These are phyloP conservation scores for Drosophila antonietae DNA, from an alignment of 2,888 invertebrate genomes.

Conservation along the genomic window DNA sequence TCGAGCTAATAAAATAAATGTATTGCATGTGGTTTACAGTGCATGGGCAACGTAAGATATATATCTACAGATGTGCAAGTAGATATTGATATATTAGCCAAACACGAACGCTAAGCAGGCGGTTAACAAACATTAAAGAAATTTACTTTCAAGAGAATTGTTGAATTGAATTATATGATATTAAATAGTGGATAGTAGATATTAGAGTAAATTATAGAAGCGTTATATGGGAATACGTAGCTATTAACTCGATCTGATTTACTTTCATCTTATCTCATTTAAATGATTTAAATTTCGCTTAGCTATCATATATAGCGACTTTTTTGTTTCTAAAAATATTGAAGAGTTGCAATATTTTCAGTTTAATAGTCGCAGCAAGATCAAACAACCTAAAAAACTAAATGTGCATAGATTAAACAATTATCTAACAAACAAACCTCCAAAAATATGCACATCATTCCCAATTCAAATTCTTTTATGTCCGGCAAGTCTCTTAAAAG, in stretches of 20 bases:
- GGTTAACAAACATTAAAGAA: slow-evolving; percentile 17
- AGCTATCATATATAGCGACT: not conserved
- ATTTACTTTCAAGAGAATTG: slow-evolving; percentile 1
- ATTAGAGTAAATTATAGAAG: not conserved
- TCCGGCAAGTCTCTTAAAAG: not conserved
- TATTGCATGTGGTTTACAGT: slow-evolving; percentile 42
- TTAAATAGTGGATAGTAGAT: not conserved
- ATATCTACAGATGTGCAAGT: slow-evolving; percentile 7
- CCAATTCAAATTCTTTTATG: not conserved
- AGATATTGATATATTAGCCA: slow-evolving; percentile 6
- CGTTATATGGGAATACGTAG: not conserved
- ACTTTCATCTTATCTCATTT: not conserved
- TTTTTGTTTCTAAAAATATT: not conserved
- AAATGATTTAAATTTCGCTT: not conserved
- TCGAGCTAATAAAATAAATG: slow-evolving; percentile 45
- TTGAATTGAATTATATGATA: slow-evolving; percentile 4
- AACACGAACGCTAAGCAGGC: slow-evolving; percentile 7
- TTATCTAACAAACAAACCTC: not conserved
- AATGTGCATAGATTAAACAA: not conserved
- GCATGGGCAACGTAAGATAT: slow-evolving; percentile 17
- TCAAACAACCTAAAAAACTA: not conserved
- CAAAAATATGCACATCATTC: not conserved
- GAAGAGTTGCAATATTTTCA: not conserved
- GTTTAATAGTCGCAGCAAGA: not conserved
- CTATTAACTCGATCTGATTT: not conserved